Base-by-base conservation (phyloP, 2,113 vertebrate genomes). In the Mormoops blainvillei region DNA sequence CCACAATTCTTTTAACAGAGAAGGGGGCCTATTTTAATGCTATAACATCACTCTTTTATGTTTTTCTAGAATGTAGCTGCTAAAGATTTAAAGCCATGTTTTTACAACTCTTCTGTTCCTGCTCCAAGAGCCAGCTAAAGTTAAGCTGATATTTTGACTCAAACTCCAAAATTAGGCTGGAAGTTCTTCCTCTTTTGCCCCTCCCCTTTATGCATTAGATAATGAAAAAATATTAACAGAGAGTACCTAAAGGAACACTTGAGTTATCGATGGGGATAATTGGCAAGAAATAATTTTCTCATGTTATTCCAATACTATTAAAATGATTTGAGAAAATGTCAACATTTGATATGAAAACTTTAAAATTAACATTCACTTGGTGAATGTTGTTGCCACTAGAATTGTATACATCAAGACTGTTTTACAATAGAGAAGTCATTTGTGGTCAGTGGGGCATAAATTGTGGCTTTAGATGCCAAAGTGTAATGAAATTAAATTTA, bases 401-500 rank as follows among this genome's bases (percentile, higher is more conserved):
- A 81, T 80, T 52, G 67, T 76, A 20, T 48, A 95, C 86, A 87
- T 95, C 85, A 68, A 88, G 67, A 89, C 38, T 88, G 36, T 91
- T 96, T 95, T 86, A 93, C 58, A 96, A 86, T 88, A 94, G 84
- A 89, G 50, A 93, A 92, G 88, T 85, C 93, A 71, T 96, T 95
- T 96, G 89, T 95, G 91, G 86, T 89, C 83, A 50, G 22, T 80
- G 48, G 56, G 45, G 36, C 36, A 89, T 97, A 94, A 97, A 89
- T 96, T 96, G 82, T 92, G 92, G 85, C 71, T 95, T 95, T 77
- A 54, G 73, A 94, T 92, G 94, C 78, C 91, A 91, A 94, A 92
- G 94, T 96, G 97, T 98, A 97, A 98, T 84, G 98, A 97, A 97
- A 97, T 94, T 84, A 93, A 87, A 96, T 98, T 95, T 91, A 61